These are phyloP conservation scores for Pangasius krempfi DNA, from an alignment of 2,797 vertebrate genomes.

Conservation along the genomic window DNA sequence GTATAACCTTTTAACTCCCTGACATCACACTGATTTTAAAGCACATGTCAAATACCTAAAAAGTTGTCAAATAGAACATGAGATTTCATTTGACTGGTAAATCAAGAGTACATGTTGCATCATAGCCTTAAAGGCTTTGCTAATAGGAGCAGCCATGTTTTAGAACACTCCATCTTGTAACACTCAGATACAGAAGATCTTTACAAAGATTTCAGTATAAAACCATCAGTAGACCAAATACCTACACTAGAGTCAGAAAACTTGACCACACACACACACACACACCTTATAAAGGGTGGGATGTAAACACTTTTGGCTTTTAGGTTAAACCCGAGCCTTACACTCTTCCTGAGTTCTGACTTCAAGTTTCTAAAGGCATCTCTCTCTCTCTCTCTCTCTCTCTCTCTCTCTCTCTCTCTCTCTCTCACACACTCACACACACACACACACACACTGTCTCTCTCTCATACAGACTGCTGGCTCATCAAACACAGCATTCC, in stretches of 20 bases:
- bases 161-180: background rate
- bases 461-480: background rate
- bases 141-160: background rate
- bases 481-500: background rate
- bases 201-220: background rate
- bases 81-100: background rate
- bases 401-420: background rate
- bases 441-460: background rate
- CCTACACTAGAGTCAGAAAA: background rate
- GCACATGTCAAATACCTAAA: background rate
- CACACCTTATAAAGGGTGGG: slow-evolving; percentile 21
- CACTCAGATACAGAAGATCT: background rate
- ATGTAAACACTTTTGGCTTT: slow-evolving; percentile 13
- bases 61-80: background rate
- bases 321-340: slow-evolving; percentile 9
- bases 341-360: slow-evolving; percentile 48
- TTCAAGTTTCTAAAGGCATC: slow-evolving; percentile 45
- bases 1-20: background rate
- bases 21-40: background rate
- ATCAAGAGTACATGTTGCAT: background rate
- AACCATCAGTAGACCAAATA: background rate
- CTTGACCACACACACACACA: background rate
- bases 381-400: background rate
- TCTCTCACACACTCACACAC: background rate
- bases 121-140: background rate